These are phyloP conservation scores for Lindbergichthys nudifrons DNA, from an alignment of 2,797 vertebrate genomes.

Conservation along the genomic window DNA sequence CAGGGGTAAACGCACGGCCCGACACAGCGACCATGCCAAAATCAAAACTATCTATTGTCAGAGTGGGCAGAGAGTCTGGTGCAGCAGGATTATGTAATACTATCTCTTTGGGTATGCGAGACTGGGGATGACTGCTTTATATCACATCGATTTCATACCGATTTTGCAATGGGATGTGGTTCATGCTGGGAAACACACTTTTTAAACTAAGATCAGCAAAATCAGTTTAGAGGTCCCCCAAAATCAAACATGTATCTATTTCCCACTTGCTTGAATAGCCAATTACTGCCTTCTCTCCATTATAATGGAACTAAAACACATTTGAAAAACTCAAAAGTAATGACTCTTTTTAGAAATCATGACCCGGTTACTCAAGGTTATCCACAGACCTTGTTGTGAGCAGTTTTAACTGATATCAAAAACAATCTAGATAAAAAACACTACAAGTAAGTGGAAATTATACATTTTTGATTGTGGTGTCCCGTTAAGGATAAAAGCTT, in stretches of 20 bases:
- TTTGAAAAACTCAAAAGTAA: too few relatives aligned
- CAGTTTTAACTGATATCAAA: too few relatives aligned
- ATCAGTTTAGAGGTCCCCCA: not conserved
- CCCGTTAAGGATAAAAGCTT: not conserved
- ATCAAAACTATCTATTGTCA: conserved; percentile 35
- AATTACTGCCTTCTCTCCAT: too few relatives aligned
- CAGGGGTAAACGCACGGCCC: conserved; percentile 49
- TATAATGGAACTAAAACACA: too few relatives aligned
- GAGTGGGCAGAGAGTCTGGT: conserved; percentile 28
- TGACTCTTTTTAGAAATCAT: too few relatives aligned
- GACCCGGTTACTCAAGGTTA: too few relatives aligned
- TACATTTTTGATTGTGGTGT: too few relatives aligned
- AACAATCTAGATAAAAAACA: too few relatives aligned
- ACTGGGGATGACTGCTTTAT: conserved; percentile 20
- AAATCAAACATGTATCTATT: too few relatives aligned
- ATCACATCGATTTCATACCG: conserved; percentile 19
- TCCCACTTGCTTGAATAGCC: too few relatives aligned
- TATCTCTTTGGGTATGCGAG: conserved; percentile 32
- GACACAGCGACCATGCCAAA: conserved; percentile 53
- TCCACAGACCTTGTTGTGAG: too few relatives aligned
- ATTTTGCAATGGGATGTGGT: conserved; percentile 14
- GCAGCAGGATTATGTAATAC: conserved; percentile 57
- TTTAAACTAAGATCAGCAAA: not conserved
- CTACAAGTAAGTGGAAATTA: too few relatives aligned
- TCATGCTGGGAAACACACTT: not conserved